Percentiles rank a stretch among this genome's conserved stretches.
These are phyloP conservation scores for Rhea americana DNA, from an alignment of 2,113 vertebrate species.

Conservation along the genomic window DNA sequence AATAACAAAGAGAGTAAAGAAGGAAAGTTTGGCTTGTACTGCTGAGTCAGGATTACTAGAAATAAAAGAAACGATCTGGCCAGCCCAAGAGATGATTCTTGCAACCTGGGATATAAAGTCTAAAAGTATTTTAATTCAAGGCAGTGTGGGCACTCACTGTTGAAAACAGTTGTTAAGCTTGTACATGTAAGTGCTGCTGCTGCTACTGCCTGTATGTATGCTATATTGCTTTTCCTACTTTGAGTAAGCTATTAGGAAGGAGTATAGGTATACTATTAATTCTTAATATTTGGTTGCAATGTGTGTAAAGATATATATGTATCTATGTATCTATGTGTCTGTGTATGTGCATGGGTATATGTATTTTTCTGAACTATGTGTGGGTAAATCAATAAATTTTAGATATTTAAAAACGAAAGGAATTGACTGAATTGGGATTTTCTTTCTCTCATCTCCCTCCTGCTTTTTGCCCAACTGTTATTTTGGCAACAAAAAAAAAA, in stretches of 20 bases:
- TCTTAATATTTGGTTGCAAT: not conserved
- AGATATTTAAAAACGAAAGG: not conserved
- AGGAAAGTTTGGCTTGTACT: not conserved
- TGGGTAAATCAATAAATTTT: not conserved
- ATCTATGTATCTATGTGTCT: not conserved
- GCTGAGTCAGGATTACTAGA: not conserved
- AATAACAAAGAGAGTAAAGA: not conserved
- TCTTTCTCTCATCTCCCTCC: not conserved
- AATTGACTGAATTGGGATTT: not conserved
- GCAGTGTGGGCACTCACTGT: not conserved
- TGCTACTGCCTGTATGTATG: not conserved
- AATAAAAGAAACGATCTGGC: not conserved
- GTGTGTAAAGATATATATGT: not conserved
- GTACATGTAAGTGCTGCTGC: not conserved
- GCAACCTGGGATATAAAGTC: not conserved
- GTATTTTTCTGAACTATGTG: not conserved
- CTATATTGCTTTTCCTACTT: rapidly evolving
- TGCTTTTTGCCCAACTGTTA: not conserved
- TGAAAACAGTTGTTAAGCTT: not conserved
- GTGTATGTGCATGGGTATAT: not conserved
- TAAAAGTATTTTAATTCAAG: not conserved
- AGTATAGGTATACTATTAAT: not conserved
- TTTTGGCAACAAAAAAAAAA: not conserved
- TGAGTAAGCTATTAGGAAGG: not conserved
- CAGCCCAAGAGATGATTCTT: not conserved